Base-by-base conservation (phyloP, 2,797 vertebrate species). In the Poeciliopsis infans region DNA sequence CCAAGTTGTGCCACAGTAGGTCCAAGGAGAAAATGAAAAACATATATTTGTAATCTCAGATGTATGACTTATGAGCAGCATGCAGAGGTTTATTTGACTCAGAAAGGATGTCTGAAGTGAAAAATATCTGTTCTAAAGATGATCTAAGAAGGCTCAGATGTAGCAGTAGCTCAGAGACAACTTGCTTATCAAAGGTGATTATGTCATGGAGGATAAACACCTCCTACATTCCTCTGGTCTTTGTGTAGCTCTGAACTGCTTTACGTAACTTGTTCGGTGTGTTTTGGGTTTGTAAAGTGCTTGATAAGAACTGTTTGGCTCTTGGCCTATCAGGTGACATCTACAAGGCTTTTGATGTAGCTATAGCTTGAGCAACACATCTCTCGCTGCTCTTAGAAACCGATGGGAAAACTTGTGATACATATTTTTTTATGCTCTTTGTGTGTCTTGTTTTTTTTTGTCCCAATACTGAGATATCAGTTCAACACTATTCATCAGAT, bases 231-330 rank as follows among this genome's bases (percentile, higher is more conserved):
- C 70, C 49, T 81, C 70, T 64, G 80, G 45, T 66, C 66, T 85
- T 68, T 85, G 76, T 5, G 78, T 83, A 72, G 28, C 45, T 81
- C 33, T 64, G 77, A 83, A 68, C 46, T 13, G 43, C 57, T 72
- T 68, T 78, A 82, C 87, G 61, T 46, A 74, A 20, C 57, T 68
- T 25, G 0, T 72, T 74, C 78, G 71, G n/a, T 3, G 47, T 74
- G 83, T 81, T 86, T 78, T 83, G 43, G 82, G 57, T 81, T 89
- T 51, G 66, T 72, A 70, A 77, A 77, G 79, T 72, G n/a, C 85
- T 89, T 84, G 85, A 90, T 90, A 83, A 88, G 78, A 57, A 64
- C 68, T 76, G 82, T 86, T 88, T 85, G 88, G 79, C 43, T 16
- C 80, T 80, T n/a, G 46, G 82, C 87, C 83, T 75, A 77, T 85